phyloP scores from a whole-genome alignment of 1,140 invertebrate genomes.

The Plodia interpunctella region DNA sequence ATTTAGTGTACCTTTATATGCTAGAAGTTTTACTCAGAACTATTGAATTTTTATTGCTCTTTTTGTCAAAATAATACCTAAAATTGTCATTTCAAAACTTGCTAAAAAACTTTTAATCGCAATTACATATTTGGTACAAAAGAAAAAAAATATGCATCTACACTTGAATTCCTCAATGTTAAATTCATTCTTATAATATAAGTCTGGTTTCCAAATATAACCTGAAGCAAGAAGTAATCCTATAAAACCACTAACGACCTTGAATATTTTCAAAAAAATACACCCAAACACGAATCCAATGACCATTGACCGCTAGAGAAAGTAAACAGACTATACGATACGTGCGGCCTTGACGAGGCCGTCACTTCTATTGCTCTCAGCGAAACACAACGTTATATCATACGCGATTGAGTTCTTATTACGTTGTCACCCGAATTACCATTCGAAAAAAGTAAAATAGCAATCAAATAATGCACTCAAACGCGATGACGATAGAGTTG shows the following conservation, averaged over 20 bases:
- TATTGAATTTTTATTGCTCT: too few relatives aligned
- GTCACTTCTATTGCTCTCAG: conserved; percentile 23
- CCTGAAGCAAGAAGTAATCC: not conserved
- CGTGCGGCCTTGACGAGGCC: conserved; percentile 58
- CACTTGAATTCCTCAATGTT: too few relatives aligned
- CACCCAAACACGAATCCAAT: conserved; percentile 32
- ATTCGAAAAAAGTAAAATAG: conserved; percentile 31
- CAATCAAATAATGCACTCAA: conserved; percentile 27
- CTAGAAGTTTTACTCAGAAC: too few relatives aligned
- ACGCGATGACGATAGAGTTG: conserved; percentile 26
- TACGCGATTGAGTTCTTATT: conserved; percentile 29
- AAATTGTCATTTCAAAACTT: too few relatives aligned
- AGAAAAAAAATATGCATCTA: too few relatives aligned
- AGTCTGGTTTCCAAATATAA: too few relatives aligned
- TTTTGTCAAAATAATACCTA: too few relatives aligned
- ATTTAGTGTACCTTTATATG: too few relatives aligned
- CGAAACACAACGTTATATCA: conserved; percentile 36
- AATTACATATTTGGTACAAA: too few relatives aligned
- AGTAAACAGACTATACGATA: conserved; percentile 49
- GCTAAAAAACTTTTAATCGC: too few relatives aligned
- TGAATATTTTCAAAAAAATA: conserved; percentile 28
- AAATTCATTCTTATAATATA: too few relatives aligned
- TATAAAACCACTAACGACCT: conserved; percentile 23
- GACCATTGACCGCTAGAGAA: conserved; percentile 67
- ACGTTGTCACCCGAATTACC: conserved; percentile 21